Conservation (phyloP, 1,140 invertebrate species). For the Tenebrio molitor region DNA sequence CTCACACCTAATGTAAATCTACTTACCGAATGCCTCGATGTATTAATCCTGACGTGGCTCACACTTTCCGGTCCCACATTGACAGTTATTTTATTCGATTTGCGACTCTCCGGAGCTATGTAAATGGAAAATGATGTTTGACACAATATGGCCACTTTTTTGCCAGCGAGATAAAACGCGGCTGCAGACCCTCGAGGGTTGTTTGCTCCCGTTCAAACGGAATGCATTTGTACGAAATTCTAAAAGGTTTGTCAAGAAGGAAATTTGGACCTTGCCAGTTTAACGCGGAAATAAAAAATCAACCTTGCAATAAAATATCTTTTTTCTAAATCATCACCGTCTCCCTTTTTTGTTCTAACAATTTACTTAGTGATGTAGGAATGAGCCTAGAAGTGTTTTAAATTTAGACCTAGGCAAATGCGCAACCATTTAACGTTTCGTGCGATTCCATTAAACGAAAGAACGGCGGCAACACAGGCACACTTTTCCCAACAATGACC, state of each 20-base stretch:
- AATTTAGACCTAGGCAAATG: conserved; percentile 39
- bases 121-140: conserved; percentile 17
- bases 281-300: too few relatives aligned
- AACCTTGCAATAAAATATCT: too few relatives aligned
- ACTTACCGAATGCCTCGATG: conserved; percentile 9
- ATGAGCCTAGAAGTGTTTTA: conserved; percentile 33
- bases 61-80: background rate
- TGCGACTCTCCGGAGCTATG: background rate
- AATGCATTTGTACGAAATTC: background rate
- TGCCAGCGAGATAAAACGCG: background rate
- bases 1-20: conserved; percentile 31
- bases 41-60: conserved; percentile 13
- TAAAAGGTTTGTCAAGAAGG: background rate
- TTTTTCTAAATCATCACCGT: too few relatives aligned
- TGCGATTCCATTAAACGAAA: conserved; percentile 32
- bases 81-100: conserved; percentile 38
- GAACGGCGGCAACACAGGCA: conserved; percentile 21
- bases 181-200: background rate
- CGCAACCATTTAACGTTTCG: conserved; percentile 24
- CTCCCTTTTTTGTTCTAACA: too few relatives aligned
- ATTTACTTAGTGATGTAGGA: too few relatives aligned
- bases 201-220: background rate
- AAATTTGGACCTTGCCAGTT: background rate
- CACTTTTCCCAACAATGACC: conserved; percentile 44
- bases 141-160: background rate